These are phyloP conservation scores for Peromyscus aztecus DNA, from an alignment of 2,797 vertebrate genomes.

Conservation along the genomic window DNA sequence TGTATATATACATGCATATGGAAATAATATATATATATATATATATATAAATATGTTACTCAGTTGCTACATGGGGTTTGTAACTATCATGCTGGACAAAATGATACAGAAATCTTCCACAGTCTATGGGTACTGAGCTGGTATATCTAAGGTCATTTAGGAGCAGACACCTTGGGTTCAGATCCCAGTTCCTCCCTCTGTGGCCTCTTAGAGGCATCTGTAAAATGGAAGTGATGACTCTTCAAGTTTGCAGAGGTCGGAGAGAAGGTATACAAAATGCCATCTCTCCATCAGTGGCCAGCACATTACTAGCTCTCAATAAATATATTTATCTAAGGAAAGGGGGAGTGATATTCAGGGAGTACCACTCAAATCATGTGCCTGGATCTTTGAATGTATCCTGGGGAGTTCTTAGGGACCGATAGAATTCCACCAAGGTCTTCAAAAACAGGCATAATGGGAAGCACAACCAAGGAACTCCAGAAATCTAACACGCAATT, in stretches of 20 bases:
- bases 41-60: background rate
- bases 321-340: background rate
- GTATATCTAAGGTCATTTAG: background rate
- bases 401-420: background rate
- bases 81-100: background rate
- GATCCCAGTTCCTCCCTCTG: background rate
- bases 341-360: background rate
- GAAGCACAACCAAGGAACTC: background rate
- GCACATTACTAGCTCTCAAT: background rate
- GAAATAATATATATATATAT: background rate
- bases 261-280: background rate
- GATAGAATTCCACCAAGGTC: background rate
- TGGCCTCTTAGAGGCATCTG: background rate
- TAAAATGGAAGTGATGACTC: background rate
- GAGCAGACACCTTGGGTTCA: background rate
- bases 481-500: background rate
- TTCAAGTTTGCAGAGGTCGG: background rate
- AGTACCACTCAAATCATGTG: background rate
- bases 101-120: background rate
- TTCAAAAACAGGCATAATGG: background rate
- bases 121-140: accelerated
- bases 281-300: background rate
- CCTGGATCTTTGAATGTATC: background rate
- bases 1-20: background rate
- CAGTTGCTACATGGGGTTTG: background rate